phyloP scores from a whole-genome alignment of 2,888 invertebrate genomes.

The Acleris literana region DNA sequence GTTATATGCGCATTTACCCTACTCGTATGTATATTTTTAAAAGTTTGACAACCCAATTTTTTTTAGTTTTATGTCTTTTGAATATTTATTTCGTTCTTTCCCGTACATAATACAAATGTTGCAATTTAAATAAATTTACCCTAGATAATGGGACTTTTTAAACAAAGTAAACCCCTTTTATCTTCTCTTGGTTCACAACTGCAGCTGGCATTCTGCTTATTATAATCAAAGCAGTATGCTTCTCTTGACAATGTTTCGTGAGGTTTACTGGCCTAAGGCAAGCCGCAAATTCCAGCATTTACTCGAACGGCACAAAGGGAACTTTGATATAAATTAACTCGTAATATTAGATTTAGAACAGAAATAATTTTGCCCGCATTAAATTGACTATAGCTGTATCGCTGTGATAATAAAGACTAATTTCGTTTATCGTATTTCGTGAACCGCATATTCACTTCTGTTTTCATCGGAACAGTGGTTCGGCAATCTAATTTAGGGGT shows the following conservation, averaged over 20 bases:
- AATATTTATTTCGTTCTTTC: conserved; percentile 16
- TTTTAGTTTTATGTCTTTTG: neutral
- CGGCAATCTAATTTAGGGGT: conserved; percentile 56
- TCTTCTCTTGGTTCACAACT: conserved; percentile 16
- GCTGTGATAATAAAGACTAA: conserved; percentile 22
- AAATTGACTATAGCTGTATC: conserved; percentile 21
- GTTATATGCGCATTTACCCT: too few species aligned
- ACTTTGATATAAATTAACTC: conserved; percentile 41
- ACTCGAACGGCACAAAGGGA: conserved; percentile 22
- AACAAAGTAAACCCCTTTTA: neutral
- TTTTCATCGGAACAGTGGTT: conserved; percentile 41
- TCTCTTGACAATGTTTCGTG: conserved; percentile 23
- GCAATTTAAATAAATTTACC: conserved; percentile 4
- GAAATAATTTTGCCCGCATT: conserved; percentile 25
- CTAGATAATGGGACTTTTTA: neutral
- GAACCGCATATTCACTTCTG: conserved; percentile 36
- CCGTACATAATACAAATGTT: conserved; percentile 2
- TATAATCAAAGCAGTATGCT: conserved; percentile 30
- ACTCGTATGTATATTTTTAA: too few species aligned
- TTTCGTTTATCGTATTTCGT: conserved; percentile 24
- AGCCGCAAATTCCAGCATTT: conserved; percentile 26
- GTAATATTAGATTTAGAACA: conserved; percentile 30
- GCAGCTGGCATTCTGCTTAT: conserved; percentile 27
- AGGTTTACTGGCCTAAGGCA: conserved; percentile 29
- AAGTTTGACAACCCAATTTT: too few species aligned